These are phyloP conservation scores for Conopomorpha cramerella DNA, from an alignment of 1,140 invertebrate species.

Conservation along the genomic window DNA sequence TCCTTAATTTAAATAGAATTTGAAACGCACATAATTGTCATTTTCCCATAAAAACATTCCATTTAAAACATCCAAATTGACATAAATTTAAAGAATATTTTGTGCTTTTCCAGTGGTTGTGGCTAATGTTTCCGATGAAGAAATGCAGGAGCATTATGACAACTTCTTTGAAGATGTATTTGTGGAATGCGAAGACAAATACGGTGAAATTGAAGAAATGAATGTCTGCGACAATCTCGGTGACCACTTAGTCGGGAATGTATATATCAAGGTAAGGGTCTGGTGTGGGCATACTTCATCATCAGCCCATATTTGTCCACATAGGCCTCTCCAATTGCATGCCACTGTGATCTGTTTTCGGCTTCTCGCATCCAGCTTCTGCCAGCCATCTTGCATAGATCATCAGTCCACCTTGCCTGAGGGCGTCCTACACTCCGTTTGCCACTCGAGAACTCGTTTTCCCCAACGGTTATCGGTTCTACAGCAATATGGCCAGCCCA, in stretches of 20 bases:
- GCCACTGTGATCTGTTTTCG: too few species aligned
- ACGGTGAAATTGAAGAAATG: constrained; percentile 99
- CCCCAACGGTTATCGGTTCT: too few species aligned
- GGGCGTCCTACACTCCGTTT: too few species aligned
- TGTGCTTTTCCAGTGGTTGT: constrained; percentile 64
- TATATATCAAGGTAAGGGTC: constrained; percentile 92
- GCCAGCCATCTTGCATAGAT: too few species aligned
- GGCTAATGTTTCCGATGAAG: constrained; percentile 92
- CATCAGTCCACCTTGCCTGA: too few species aligned
- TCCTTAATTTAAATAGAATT: too few species aligned
- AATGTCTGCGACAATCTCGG: constrained; percentile 99
- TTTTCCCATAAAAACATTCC: constrained; percentile 1
- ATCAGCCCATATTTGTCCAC: not conserved
- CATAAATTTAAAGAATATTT: not conserved
- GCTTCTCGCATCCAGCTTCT: too few species aligned
- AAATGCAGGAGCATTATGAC: constrained; percentile 99
- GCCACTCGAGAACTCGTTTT: too few species aligned
- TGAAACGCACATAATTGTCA: too few species aligned
- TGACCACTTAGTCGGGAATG: constrained; percentile 97
- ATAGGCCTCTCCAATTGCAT: too few species aligned
- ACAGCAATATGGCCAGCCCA: too few species aligned
- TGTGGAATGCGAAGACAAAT: constrained; percentile 97
- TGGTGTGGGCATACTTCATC: not conserved
- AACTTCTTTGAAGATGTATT: constrained; percentile 99
- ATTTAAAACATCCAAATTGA: not conserved